Percentiles rank a stretch among this genome's conserved stretches.
phyloP scores from a whole-genome alignment of 2,888 invertebrate species.

The Bimastos eiseni region DNA sequence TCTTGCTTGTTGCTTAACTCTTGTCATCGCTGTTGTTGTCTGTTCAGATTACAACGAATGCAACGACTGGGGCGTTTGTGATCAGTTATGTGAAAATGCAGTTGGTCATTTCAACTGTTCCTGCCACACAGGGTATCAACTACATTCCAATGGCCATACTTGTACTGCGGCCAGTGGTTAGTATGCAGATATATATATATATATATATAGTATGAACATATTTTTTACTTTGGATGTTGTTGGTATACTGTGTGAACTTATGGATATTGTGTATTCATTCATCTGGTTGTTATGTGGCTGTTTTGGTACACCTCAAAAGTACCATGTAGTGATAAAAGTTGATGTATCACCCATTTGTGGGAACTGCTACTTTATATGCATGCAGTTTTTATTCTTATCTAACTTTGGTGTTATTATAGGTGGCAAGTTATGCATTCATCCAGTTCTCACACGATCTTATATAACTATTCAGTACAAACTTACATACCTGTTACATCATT shows the following conservation, averaged over 20 bases:
- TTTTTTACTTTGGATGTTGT: not conserved
- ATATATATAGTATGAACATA: not conserved
- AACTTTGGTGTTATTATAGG: not conserved
- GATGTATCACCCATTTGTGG: not conserved
- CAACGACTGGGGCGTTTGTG: conserved; percentile 70
- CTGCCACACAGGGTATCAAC: conserved; percentile 78
- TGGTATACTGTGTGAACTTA: not conserved
- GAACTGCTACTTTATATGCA: not conserved
- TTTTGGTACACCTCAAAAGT: not conserved
- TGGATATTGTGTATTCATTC: conserved; percentile 1
- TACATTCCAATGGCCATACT: conserved; percentile 65
- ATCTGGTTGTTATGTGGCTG: not conserved
- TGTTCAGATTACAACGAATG: conserved; percentile 80
- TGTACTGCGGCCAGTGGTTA: conserved; percentile 58
- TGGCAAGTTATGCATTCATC: not conserved
- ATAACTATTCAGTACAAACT: not conserved
- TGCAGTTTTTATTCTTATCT: not conserved
- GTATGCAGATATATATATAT: conserved; percentile 42
- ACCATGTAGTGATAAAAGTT: too few relatives aligned
- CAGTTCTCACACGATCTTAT: not conserved
- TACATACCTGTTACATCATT: not conserved
- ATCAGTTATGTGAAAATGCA: conserved; percentile 88
- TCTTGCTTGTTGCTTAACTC: too few relatives aligned
- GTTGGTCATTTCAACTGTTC: conserved; percentile 80
- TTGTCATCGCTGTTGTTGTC: not conserved